Percentiles rank a stretch among this genome's conserved stretches.
Evolutionary conservation across 2,113 vertebrate genomes (phyloP).

Genomic region (Donacobius atricapilla): DNA sequence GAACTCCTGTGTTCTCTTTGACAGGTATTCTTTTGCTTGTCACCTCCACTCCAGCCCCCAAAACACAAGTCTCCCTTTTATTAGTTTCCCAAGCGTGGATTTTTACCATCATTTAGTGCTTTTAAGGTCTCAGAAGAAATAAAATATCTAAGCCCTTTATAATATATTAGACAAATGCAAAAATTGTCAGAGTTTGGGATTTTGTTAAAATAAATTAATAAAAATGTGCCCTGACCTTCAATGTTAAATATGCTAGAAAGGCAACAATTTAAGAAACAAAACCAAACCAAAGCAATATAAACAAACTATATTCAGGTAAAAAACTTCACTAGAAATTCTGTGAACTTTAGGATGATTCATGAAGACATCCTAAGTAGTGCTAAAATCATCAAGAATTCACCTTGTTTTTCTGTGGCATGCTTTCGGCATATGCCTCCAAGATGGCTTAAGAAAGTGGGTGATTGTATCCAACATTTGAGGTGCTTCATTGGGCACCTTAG

Average conservation of each 20-base stretch:
- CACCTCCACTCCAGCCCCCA: neutral
- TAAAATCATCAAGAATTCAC: neutral
- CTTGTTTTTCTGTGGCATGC: neutral
- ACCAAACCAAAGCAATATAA: neutral
- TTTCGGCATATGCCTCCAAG: neutral
- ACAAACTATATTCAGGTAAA: neutral
- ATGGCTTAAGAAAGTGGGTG: neutral
- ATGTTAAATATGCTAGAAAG: neutral
- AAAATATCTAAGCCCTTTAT: neutral
- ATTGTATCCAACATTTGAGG: neutral
- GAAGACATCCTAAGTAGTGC: neutral
- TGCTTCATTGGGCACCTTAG: neutral
- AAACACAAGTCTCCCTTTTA: neutral
- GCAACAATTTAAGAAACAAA: neutral
- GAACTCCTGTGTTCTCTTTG: slow-evolving; percentile 9
- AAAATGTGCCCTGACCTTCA: neutral
- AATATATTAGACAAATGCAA: neutral
- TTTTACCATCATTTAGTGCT: neutral
- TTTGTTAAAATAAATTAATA: neutral
- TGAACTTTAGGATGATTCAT: neutral
- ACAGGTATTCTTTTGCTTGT: slow-evolving; percentile 49
- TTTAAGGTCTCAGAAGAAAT: neutral
- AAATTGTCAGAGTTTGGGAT: neutral
- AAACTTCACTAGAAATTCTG: neutral
- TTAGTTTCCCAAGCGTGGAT: neutral